Evolutionary conservation across 2,888 invertebrate species (phyloP).

Genomic region (Oscheius sp.): DNA sequence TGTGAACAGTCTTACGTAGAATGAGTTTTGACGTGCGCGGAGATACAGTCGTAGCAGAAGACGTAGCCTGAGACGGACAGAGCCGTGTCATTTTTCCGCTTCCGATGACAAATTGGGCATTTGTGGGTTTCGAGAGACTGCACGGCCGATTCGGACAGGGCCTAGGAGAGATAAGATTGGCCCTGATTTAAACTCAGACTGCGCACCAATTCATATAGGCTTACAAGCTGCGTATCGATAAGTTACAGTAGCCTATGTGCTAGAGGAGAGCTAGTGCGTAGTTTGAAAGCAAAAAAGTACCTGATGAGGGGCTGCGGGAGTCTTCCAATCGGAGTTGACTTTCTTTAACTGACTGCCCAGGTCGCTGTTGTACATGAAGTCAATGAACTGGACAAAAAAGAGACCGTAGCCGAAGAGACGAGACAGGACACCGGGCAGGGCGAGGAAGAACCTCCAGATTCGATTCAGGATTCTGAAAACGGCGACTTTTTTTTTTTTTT

Average conservation of each 20-base stretch:
- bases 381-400: conserved; percentile 70
- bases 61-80: conserved; percentile 71
- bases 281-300: conserved; percentile 12
- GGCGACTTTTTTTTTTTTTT: neutral
- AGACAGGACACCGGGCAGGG: conserved; percentile 65
- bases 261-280: no score
- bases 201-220: no score
- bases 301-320: conserved; percentile 52
- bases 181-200: no score
- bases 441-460: conserved; percentile 65
- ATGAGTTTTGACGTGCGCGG: conserved; percentile 61
- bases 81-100: conserved; percentile 70
- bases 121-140: conserved; percentile 67
- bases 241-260: no score
- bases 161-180: conserved; percentile 39
- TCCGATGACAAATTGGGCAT: conserved; percentile 69
- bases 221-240: no score
- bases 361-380: conserved; percentile 68
- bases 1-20: conserved; percentile 41
- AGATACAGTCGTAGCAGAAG: conserved; percentile 73
- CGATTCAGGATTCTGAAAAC: conserved; percentile 62
- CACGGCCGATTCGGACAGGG: conserved; percentile 57
- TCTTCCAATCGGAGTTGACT: conserved; percentile 39
- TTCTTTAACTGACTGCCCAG: conserved; percentile 47
- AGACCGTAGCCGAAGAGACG: conserved; percentile 68